Evolutionary conservation across 2,888 invertebrate genomes (phyloP), one percentile per base, ranked within the genome.

Genomic region (Lithophane leautieri): DNA sequence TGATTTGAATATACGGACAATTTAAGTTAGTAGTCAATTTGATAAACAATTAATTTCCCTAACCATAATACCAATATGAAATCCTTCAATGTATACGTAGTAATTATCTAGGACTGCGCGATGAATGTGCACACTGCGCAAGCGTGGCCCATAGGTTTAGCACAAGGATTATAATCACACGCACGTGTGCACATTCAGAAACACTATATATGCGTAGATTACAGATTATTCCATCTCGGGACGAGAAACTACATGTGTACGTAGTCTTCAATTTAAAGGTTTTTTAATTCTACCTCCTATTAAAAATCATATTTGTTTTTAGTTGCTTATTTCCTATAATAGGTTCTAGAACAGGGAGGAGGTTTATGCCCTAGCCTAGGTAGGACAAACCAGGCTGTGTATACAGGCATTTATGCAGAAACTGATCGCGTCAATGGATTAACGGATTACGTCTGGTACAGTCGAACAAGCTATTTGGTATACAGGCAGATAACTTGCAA

Each of bases 181-280:
- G 87, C 86, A 86, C 76, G 87, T 86, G 80, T 86, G 76, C 77
- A 81, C 78, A 61, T 74, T 73, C 70, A 74, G 72, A 72, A 72
- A 63, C 67, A 70, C 54, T 75, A 67, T 67, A 73, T 66, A 66
- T 62, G 60, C 40, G 65, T 73, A 70, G 73, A 76, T 60, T 68
- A 66, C n/a, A 72, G 71, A 79, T 72, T 58, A 72, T 40, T 52
- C 56, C 67, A 76, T 78, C 52, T 70, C 42, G 52, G 62, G 65
- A 74, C 56, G n/a, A 50, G 42, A n/a, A 25, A 19, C 69, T 25
- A n/a, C 34, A 28, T 54, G 22, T 47, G 34, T 16, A 40, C 40
- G 14, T 54, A 16, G 40, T 58, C 14, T 28, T 25, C 14, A 56
- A 34, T 34, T 66, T 16, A 50, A 16, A 9, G 9, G 12, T 22